phyloP scores from a whole-genome alignment of 2,797 vertebrate species.

The Poeciliopsis paucimaculata region DNA sequence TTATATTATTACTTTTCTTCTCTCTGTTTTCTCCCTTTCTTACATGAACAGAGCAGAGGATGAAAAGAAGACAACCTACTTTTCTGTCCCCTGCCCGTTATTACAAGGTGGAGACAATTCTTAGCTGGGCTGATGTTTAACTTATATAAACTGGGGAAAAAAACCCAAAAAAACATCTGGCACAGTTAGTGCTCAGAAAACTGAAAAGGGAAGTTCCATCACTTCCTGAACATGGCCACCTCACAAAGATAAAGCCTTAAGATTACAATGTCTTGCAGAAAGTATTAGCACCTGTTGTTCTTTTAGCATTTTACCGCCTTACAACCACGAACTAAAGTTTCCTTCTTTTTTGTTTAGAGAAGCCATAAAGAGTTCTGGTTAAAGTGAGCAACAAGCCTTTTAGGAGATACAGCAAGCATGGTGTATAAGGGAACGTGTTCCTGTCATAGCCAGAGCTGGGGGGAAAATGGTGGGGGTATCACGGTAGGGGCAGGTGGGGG shows the following conservation, averaged over 20 bases:
- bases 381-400: background rate
- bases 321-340: background rate
- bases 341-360: background rate
- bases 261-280: background rate
- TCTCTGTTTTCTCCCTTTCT: background rate
- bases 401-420: background rate
- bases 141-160: slow-evolving; percentile 69
- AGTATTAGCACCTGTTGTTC: background rate
- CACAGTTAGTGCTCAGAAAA: slow-evolving; percentile 42
- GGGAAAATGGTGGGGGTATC: background rate
- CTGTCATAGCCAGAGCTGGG: background rate
- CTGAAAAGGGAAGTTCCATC: slow-evolving; percentile 71
- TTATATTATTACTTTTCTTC: too few species aligned
- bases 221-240: slow-evolving; percentile 51
- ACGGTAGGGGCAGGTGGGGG: too few species aligned
- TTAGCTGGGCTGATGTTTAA: slow-evolving; percentile 73
- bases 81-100: background rate
- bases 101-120: slow-evolving; percentile 27
- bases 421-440: background rate
- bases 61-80: slow-evolving; percentile 8
- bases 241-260: background rate
- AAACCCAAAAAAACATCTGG: slow-evolving; percentile 48
- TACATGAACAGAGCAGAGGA: slow-evolving; percentile 2
- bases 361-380: background rate
- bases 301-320: background rate